A percentile compares a stretch with the other conserved stretches of the same genome.
Conservation (phyloP, 2,888 invertebrate genomes). For the Euzophera pinguis region DNA sequence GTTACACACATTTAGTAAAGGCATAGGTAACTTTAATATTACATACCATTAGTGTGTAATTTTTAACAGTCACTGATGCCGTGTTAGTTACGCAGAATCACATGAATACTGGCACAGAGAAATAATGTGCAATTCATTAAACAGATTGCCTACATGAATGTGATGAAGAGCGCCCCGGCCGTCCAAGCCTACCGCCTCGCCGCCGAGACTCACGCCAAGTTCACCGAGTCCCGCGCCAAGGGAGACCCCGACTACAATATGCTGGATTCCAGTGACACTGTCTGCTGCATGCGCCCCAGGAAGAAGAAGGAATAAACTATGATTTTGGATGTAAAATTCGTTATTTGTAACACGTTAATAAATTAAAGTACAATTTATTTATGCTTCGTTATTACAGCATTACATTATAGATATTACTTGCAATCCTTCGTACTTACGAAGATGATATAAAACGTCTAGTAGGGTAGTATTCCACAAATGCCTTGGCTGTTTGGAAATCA, state of each 20-base stretch:
- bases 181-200: conserved; percentile 84
- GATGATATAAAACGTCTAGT: no score
- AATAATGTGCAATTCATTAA: neutral
- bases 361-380: conserved; percentile 17
- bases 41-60: no score
- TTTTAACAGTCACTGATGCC: no score
- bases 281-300: conserved; percentile 70
- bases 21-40: no score
- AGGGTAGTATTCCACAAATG: no score
- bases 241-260: conserved; percentile 86
- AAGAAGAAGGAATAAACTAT: conserved; percentile 68
- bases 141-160: conserved; percentile 80
- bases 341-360: conserved; percentile 1
- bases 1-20: no score
- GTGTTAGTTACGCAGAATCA: no score
- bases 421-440: no score
- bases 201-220: conserved; percentile 86
- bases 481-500: no score
- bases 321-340: neutral
- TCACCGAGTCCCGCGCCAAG: conserved; percentile 81
- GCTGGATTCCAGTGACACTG: conserved; percentile 61
- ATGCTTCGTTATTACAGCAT: no score
- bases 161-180: conserved; percentile 84
- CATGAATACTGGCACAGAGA: no score
- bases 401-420: no score